Conservation (phyloP, 2,797 vertebrate species). For the Microcaecilia unicolor region DNA sequence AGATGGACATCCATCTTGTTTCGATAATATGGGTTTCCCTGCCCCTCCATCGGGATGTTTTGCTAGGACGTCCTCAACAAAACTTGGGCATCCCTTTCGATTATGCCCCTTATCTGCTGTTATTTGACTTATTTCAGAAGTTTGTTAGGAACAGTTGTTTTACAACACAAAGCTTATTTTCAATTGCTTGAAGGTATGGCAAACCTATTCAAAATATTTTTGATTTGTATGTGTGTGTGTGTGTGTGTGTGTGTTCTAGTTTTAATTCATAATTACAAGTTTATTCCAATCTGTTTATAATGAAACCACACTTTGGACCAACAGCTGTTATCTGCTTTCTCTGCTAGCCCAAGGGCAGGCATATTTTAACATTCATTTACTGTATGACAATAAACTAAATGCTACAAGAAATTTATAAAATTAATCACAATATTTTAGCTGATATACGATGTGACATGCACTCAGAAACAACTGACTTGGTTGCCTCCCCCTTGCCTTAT, state of each 20-base stretch:
- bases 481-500: slow-evolving; percentile 13
- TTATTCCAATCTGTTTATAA: slow-evolving; percentile 55
- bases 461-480: slow-evolving; percentile 22
- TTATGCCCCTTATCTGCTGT: neutral
- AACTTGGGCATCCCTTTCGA: too few relatives aligned
- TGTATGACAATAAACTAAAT: slow-evolving; percentile 61
- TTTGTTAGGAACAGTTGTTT: slow-evolving; percentile 4
- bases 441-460: slow-evolving; percentile 56
- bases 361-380: slow-evolving; percentile 68
- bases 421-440: slow-evolving; percentile 63
- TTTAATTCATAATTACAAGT: slow-evolving; percentile 66
- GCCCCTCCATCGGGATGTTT: too few relatives aligned
- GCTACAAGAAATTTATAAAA: slow-evolving; percentile 62
- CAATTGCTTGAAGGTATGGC: slow-evolving; percentile 28
- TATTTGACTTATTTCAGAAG: slow-evolving; percentile 1
- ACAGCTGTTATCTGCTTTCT: slow-evolving; percentile 61
- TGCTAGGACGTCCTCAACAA: too few relatives aligned
- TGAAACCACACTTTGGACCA: slow-evolving; percentile 61
- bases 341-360: slow-evolving; percentile 53
- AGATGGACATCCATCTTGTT: too few relatives aligned
- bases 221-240: slow-evolving; percentile 18
- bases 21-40: too few relatives aligned
- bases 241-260: slow-evolving; percentile 36
- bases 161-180: slow-evolving; percentile 26
- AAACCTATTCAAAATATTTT: slow-evolving; percentile 26